A percentile compares a stretch with the other conserved stretches of the same genome.
Evolutionary conservation across 2,797 vertebrate genomes (phyloP).

Genomic region (Notolepis coatsorum): DNA sequence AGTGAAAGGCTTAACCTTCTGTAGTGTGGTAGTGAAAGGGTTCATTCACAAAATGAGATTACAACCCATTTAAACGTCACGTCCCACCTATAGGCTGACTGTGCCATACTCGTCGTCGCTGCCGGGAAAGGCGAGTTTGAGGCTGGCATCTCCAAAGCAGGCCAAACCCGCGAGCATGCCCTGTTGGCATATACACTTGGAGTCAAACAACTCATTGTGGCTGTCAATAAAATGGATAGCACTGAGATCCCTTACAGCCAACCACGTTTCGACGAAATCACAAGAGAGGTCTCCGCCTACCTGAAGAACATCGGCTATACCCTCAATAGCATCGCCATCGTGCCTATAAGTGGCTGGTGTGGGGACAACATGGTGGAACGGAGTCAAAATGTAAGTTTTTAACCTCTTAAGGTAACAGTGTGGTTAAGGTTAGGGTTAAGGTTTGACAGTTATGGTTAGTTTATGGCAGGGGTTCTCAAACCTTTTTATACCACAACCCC

Average conservation of each 20-base stretch:
- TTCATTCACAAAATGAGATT: too few relatives aligned
- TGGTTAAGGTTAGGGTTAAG: too few relatives aligned
- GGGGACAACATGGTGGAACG: slow-evolving; percentile 91
- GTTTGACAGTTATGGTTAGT: too few relatives aligned
- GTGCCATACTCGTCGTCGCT: slow-evolving; percentile 88
- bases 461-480: too few relatives aligned
- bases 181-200: slow-evolving; percentile 89
- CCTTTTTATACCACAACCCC: too few relatives aligned
- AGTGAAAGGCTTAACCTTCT: too few relatives aligned
- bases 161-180: slow-evolving; percentile 89
- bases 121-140: slow-evolving; percentile 89
- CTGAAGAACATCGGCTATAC: slow-evolving; percentile 92
- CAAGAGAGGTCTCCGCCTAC: slow-evolving; percentile 88
- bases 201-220: slow-evolving; percentile 86
- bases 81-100: too few relatives aligned
- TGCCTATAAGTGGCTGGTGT: slow-evolving; percentile 88
- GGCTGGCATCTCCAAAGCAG: slow-evolving; percentile 87
- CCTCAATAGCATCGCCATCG: slow-evolving; percentile 84
- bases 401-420: too few relatives aligned
- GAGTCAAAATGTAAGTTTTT: slow-evolving; percentile 81
- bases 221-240: slow-evolving; percentile 73
- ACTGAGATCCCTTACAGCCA: slow-evolving; percentile 83
- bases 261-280: slow-evolving; percentile 88
- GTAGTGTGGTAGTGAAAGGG: too few relatives aligned
- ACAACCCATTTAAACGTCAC: too few relatives aligned